Evolutionary conservation across 2,888 invertebrate species (phyloP).

Genomic region (Cataglyphis altisquamis): DNA sequence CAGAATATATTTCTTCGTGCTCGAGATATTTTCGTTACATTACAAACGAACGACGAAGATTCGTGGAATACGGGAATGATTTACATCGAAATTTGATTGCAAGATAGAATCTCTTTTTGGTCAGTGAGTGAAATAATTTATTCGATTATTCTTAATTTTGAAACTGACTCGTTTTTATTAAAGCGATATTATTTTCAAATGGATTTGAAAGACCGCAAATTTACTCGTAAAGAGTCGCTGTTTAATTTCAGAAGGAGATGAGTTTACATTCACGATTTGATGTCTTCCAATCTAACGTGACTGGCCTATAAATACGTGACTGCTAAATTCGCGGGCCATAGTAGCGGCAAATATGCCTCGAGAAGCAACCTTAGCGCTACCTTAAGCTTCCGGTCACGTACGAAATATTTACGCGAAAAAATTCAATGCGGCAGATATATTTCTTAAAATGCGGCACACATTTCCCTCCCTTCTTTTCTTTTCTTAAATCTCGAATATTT

Average conservation of each 20-base stretch:
- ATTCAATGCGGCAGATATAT: conserved; percentile 19
- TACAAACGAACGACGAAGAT: neutral
- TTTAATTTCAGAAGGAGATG: conserved; percentile 58
- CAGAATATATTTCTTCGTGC: neutral
- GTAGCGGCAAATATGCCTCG: conserved; percentile 3
- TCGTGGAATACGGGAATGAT: conserved; percentile 11
- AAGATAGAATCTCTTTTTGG: neutral
- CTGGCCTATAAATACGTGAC: conserved; percentile 51
- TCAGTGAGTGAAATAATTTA: conserved; percentile 36
- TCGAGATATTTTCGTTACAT: neutral
- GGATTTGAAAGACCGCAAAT: conserved; percentile 43
- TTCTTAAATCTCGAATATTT: neutral
- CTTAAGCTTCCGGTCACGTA: conserved; percentile 44
- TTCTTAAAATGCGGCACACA: conserved; percentile 2
- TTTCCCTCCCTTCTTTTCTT: neutral
- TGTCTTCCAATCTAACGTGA: conserved; percentile 36
- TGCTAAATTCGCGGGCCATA: conserved; percentile 32
- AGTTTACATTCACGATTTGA: conserved; percentile 38
- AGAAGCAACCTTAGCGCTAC: neutral
- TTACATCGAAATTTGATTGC: conserved; percentile 32
- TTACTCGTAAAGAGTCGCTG: conserved; percentile 41
- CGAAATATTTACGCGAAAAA: conserved; percentile 39
- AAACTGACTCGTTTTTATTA: conserved; percentile 49
- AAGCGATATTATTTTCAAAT: conserved; percentile 31
- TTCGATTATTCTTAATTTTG: conserved; percentile 42